A percentile compares a stretch with the other conserved stretches of the same genome.
phyloP scores from a whole-genome alignment of 2,113 vertebrate species.

The Zosterops hypoxanthus region DNA sequence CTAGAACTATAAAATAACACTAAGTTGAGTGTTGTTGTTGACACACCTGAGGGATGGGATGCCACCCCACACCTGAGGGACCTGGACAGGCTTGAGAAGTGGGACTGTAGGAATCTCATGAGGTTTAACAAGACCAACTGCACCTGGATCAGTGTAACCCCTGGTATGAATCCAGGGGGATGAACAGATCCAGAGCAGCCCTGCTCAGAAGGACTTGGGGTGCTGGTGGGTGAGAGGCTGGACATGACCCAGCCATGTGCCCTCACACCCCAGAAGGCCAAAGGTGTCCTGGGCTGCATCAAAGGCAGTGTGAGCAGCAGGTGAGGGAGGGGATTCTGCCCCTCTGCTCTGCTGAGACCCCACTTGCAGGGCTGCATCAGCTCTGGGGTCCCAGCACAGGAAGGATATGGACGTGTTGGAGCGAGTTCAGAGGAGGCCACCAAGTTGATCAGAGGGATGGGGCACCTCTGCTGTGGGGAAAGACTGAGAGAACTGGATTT shows the following conservation, averaged over 20 bases:
- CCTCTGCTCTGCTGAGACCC: not conserved
- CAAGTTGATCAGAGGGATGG: not conserved
- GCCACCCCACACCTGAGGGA: not conserved
- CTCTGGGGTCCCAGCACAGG: not conserved
- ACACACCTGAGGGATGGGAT: too few relatives aligned
- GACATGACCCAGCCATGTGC: not conserved
- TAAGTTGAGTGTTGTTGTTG: not conserved
- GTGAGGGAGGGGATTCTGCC: not conserved
- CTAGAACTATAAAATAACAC: not conserved
- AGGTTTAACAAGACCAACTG: not conserved
- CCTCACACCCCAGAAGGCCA: not conserved
- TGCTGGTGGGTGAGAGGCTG: not conserved
- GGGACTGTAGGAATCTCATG: not conserved
- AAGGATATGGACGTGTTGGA: not conserved
- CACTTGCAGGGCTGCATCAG: not conserved
- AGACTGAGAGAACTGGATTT: not conserved
- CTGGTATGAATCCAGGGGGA: not conserved
- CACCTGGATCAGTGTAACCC: not conserved
- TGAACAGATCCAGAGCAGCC: not conserved
- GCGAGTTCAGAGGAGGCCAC: accelerated
- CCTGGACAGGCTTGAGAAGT: not conserved
- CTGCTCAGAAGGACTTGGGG: not conserved
- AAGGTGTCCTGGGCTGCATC: accelerated
- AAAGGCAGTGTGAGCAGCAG: accelerated
- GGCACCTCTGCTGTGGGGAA: not conserved